Conservation (phyloP, 2,888 invertebrate genomes). For the Platycheirus rosarum region DNA sequence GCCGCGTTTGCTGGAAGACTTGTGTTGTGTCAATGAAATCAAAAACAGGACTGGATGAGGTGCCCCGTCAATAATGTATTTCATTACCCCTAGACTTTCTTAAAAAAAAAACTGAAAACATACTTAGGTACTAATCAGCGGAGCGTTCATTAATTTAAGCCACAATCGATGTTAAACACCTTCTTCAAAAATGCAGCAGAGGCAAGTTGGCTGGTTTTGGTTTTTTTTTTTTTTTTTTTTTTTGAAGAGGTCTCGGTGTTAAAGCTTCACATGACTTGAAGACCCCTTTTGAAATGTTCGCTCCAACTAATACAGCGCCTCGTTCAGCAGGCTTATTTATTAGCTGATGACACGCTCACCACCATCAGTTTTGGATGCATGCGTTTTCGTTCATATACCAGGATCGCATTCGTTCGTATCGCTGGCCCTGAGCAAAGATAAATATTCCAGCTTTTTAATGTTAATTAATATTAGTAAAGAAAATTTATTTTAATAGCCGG, state of each 20-base stretch:
- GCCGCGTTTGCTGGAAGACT: too few relatives aligned
- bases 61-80: conserved; percentile 36
- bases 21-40: conserved; percentile 32
- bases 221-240: too few relatives aligned
- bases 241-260: conserved; percentile 4
- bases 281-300: conserved; percentile 4
- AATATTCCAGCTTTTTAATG: too few relatives aligned
- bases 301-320: conserved; percentile 12
- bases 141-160: conserved; percentile 72
- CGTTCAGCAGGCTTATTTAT: conserved; percentile 60
- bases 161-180: conserved; percentile 71
- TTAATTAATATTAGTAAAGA: too few relatives aligned
- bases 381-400: too few relatives aligned
- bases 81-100: conserved; percentile 56
- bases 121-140: conserved; percentile 48
- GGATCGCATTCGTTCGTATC: too few relatives aligned
- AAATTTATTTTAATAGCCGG: too few relatives aligned
- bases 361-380: conserved; percentile 7
- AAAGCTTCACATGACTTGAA: conserved; percentile 15
- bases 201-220: conserved; percentile 9
- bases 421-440: too few relatives aligned
- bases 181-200: conserved; percentile 7
- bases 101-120: conserved; percentile 15
- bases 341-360: conserved; percentile 64
- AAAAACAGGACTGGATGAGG: background rate